Conservation (phyloP, 2,888 invertebrate genomes). For the Andrena dorsata region DNA sequence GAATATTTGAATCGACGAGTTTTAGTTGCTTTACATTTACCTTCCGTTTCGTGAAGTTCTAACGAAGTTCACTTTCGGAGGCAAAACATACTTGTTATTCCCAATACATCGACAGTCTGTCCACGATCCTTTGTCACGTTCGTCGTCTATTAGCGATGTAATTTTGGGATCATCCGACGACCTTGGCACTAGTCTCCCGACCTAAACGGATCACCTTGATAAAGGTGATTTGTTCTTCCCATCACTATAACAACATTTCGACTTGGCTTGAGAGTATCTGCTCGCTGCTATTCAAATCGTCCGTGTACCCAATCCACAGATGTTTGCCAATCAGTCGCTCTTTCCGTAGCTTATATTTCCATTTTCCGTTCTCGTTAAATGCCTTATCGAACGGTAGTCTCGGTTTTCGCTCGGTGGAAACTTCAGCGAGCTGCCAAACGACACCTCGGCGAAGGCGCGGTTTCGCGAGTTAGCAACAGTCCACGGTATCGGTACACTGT, state of each 20-base stretch:
- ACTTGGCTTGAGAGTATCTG: conserved; percentile 2
- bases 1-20: too few relatives aligned
- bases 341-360: background rate
- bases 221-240: conserved; percentile 15
- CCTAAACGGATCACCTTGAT: conserved; percentile 14
- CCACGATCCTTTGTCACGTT: background rate
- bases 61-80: background rate
- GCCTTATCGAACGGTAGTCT: background rate
- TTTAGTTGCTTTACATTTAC: background rate
- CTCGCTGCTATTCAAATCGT: background rate
- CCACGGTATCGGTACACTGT: conserved; percentile 28
- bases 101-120: background rate
- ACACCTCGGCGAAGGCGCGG: conserved; percentile 34
- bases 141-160: background rate
- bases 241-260: background rate
- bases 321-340: background rate
- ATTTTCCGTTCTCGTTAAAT: background rate
- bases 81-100: background rate
- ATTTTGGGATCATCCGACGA: conserved; percentile 4
- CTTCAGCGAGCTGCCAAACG: background rate
- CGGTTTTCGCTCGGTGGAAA: background rate
- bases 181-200: conserved; percentile 6
- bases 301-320: background rate
- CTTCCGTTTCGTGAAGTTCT: background rate
- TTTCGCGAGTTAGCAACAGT: conserved; percentile 61